Base-by-base conservation (phyloP, 2,113 vertebrate genomes). In the Mugil cephalus region DNA sequence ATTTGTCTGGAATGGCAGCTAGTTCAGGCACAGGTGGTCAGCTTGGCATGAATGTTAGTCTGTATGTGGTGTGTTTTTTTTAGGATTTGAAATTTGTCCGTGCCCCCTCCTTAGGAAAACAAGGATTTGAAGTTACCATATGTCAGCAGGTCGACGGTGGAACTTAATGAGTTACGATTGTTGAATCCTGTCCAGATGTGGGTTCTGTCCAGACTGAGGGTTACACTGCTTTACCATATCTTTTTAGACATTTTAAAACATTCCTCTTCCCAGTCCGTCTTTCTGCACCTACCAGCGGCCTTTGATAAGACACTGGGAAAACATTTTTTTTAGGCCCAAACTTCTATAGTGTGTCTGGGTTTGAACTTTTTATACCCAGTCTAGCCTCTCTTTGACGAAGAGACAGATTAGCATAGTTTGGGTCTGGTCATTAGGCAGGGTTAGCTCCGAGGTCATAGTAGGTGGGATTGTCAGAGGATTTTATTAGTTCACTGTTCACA, bases 1-100 rank as follows among this genome's bases (percentile, higher is more conserved):
- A 74, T 80, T 89, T 91, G 89, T 79, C 78, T 77, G 80, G 81
- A 91, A 85, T 66, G 45, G 74, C 68, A 69, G 60, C 79, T 83
- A 83, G 76, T 84, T 79, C 21, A 61, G 56, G 76, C 87, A 87
- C 91, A 93, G 88, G 87, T 92, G 91, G 82, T 54, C 69, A 76
- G 64, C 55, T 70, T 70, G 73, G 80, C 56, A 83, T 85, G 61
- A 87, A 85, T 86, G 75, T 82, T 63, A 42, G 77, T 13, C 34
- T 80, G 69, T 80, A 36, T 61, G 48, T 50, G 14, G 55, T 88
- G 55, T 88, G 84, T 88, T 92, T 91, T 87, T 63, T 66, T 85
- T 76, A 76, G 30, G 74, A 84, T 78, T 79, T 43, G 0, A 84
- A 72, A 82, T 62, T 19, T 76, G 53, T 30, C 19, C 1, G 1